phyloP scores from a whole-genome alignment of 2,888 invertebrate genomes.

The Trisateles emortualis region DNA sequence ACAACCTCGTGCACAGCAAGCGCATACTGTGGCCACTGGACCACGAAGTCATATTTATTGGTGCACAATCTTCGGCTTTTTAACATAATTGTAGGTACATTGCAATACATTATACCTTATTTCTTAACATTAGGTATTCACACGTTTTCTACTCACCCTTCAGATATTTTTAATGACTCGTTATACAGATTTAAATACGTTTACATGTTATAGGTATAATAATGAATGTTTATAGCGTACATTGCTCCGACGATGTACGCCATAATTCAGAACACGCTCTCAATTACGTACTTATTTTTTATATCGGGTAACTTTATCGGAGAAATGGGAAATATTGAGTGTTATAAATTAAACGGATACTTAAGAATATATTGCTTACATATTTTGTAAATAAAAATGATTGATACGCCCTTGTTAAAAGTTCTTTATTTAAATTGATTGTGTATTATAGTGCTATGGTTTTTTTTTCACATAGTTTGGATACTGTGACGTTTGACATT shows the following conservation, averaged over 20 bases:
- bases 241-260: constrained; percentile 16
- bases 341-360: constrained; percentile 10
- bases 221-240: constrained; percentile 31
- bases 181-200: constrained; percentile 24
- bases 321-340: constrained; percentile 14
- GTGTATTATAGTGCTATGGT: too few species aligned
- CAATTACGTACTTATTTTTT: constrained; percentile 34
- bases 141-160: constrained; percentile 6
- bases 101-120: background rate
- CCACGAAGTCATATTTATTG: too few species aligned
- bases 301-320: constrained; percentile 25
- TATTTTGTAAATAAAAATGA: too few species aligned
- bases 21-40: too few species aligned
- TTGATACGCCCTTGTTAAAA: too few species aligned
- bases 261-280: constrained; percentile 18
- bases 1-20: too few species aligned
- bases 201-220: constrained; percentile 24
- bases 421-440: too few species aligned
- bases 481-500: too few species aligned
- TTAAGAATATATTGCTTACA: too few species aligned
- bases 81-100: too few species aligned
- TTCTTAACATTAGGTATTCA: background rate
- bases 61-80: too few species aligned
- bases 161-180: constrained; percentile 23
- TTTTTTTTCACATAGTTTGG: too few species aligned